Base-by-base conservation (phyloP, 1,140 invertebrate species). In the Helicoverpa zea region DNA sequence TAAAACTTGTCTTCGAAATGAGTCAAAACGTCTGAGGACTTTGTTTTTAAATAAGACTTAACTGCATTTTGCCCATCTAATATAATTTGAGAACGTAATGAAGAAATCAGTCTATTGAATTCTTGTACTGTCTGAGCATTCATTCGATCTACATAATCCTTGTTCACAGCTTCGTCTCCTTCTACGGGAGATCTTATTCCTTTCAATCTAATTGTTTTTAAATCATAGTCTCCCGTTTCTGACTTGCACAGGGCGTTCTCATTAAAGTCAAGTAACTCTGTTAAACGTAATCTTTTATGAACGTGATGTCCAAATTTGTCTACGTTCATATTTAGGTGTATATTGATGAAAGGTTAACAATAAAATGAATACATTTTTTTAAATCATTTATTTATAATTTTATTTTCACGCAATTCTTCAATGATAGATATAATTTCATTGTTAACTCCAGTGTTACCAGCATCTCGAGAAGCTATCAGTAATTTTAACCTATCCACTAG, bases 1-100 rank as follows among this genome's bases (percentile, higher is more conserved):
- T 63, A 63, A 63, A 63, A 63, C 61, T 63, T 35, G 35, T 63
- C 61, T 63, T 63, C 61, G 10, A 63, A 63, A 29, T 63, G 61
- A 63, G 4, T 29, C 35, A 63, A 63, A 63, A 11, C 30, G 5
- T 63, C 61, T 14, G 61, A 29, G 43, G 35, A 35, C 58, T 59
- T 59, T 29, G 61, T 29, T 63, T 63, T 63, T 63, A 63, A 63
- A 63, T 1, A 35, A 29, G 61, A 12, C 35, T 63, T 29, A 58
- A 58, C 56, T 58, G 56, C 16, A 14, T 58, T 58, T 58, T 58
- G 56, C 16, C 14, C 56, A 58, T 58, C 56, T 58, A 58, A 23
- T 10, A 14, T 18, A 14, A 58, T 14, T 14, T 58, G 56, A 18
- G 56, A 14, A 63, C 61, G 61, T 11, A 63, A 35, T 29, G 18